Percentiles rank a stretch among this genome's conserved stretches.
These are phyloP conservation scores for Serinus canaria DNA, from an alignment of 2,113 vertebrate genomes.

Conservation along the genomic window DNA sequence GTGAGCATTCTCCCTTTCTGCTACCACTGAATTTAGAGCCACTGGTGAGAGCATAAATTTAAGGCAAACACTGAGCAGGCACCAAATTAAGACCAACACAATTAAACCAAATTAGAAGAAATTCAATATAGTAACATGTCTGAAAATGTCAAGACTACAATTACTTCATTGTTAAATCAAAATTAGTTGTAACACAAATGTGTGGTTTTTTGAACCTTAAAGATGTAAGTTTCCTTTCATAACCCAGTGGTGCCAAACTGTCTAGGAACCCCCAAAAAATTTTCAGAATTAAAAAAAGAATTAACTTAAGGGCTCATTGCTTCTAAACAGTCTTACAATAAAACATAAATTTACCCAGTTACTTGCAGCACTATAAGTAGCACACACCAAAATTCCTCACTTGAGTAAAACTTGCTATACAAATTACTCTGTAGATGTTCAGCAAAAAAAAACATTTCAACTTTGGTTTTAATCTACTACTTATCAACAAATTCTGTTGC, in stretches of 20 bases:
- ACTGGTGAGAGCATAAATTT: background rate
- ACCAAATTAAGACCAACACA: background rate
- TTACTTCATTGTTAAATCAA: background rate
- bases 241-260: background rate
- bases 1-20: background rate
- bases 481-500: background rate
- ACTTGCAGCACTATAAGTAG: background rate
- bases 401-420: background rate
- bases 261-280: background rate
- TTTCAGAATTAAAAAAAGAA: too few relatives aligned
- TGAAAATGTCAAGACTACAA: background rate
- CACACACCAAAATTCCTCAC: background rate
- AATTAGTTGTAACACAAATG: background rate
- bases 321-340: background rate
- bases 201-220: background rate
- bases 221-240: background rate
- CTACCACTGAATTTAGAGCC: background rate
- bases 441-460: background rate
- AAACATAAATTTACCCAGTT: background rate
- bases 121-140: background rate
- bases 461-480: background rate
- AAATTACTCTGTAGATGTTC: background rate
- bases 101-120: background rate
- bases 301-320: background rate
- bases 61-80: background rate